These are phyloP conservation scores for Aix galericulata DNA, from an alignment of 2,113 vertebrate species.

Conservation along the genomic window DNA sequence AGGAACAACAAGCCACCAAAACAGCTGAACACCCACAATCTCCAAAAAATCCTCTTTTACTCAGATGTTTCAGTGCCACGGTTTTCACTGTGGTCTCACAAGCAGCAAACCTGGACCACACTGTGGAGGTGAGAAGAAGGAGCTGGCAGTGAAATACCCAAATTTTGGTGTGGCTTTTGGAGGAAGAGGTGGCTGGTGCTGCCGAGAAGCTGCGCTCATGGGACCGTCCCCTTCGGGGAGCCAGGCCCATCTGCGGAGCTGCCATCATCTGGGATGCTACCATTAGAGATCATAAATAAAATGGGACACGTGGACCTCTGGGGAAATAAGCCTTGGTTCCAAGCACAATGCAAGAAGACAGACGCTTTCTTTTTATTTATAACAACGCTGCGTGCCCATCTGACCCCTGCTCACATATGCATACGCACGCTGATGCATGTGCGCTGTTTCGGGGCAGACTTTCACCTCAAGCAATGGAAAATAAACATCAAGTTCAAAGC, in stretches of 20 bases:
- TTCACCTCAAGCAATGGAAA: conserved; percentile 14
- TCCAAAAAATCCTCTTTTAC: neutral
- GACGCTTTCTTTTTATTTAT: conserved; percentile 25
- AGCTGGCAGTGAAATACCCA: neutral
- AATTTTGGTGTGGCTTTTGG: neutral
- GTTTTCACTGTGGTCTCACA: neutral
- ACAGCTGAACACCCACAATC: neutral
- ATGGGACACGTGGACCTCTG: neutral
- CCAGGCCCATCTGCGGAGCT: conserved; percentile 36
- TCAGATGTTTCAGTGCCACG: neutral
- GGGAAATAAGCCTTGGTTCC: conserved; percentile 40
- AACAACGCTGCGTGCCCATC: neutral
- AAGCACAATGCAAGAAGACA: neutral
- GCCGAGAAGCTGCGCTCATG: neutral
- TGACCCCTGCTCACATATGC: conserved; percentile 33
- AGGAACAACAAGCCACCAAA: neutral
- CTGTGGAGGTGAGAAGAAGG: neutral
- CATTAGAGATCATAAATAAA: conserved; percentile 62
- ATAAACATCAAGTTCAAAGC: neutral
- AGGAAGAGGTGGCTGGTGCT: neutral
- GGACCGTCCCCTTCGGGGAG: neutral
- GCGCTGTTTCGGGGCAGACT: neutral
- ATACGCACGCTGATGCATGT: neutral
- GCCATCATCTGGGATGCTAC: conserved; percentile 26
- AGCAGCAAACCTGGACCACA: neutral